Conservation (phyloP, 2,888 invertebrate genomes). For the Dryococelus australis region DNA sequence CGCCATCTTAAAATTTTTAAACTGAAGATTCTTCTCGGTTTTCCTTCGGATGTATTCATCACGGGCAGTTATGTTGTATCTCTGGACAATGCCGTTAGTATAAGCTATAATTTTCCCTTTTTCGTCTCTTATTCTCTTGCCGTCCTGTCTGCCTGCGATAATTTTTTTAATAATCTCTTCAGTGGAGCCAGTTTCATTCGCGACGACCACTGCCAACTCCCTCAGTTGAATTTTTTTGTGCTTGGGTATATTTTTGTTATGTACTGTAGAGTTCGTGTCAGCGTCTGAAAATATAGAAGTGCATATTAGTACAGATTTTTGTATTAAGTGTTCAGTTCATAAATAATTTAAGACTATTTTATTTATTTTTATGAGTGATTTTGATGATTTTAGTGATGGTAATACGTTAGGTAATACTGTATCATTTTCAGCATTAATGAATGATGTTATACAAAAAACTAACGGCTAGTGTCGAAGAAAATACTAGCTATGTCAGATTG, state of each 20-base stretch:
- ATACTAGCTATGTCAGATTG: too few species aligned
- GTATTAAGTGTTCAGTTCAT: neutral
- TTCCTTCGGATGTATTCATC: neutral
- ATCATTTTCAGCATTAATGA: too few species aligned
- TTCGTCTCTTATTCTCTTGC: neutral
- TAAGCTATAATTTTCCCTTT: neutral
- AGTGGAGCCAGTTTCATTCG: neutral
- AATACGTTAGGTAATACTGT: too few species aligned
- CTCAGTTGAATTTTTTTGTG: neutral
- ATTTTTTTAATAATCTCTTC: neutral
- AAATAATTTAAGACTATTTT: neutral
- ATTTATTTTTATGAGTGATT: too few species aligned
- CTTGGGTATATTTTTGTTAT: neutral
- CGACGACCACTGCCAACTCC: neutral
- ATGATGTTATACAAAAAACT: too few species aligned
- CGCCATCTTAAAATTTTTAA: neutral
- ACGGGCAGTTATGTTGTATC: neutral
- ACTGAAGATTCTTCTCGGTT: neutral
- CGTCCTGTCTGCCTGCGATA: neutral
- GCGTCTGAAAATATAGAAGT: neutral
- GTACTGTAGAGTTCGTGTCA: neutral
- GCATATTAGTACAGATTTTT: neutral
- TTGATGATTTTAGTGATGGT: too few species aligned
- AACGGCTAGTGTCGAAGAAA: too few species aligned
- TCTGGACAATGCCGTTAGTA: constrained; percentile 19